Evolutionary conservation across 35 echinoderm and acorn worm species (phyloP), one percentile per base, ranked within the genome.

Genomic region (Diadema setosum): DNA sequence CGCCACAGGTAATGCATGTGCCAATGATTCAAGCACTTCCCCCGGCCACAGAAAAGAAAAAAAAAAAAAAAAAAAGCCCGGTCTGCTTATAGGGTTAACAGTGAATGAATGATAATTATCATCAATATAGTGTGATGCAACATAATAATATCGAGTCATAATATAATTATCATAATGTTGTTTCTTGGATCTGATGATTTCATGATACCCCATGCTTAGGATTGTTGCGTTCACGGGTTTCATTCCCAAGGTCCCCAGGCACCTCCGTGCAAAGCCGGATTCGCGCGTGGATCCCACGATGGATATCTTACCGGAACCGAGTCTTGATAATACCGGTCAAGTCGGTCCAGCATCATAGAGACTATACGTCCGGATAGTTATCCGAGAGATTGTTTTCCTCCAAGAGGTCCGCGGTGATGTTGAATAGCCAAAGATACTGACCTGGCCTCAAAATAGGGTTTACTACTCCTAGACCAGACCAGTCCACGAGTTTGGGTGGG

Each of bases 181-280:
- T n/a, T n/a, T n/a, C n/a, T n/a, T n/a, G n/a, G n/a, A n/a, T n/a
- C n/a, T n/a, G n/a, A n/a, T n/a, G n/a, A n/a, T n/a, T n/a, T n/a
- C n/a, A n/a, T n/a, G n/a, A n/a, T n/a, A n/a, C n/a, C n/a, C n/a
- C n/a, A n/a, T n/a, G n/a, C n/a, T n/a, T n/a, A n/a, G n/a, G n/a
- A n/a, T n/a, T n/a, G n/a, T n/a, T n/a, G n/a, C n/a, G n/a, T n/a
- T n/a, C n/a, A n/a, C n/a, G n/a, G n/a, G 12, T 76, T 74, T 43
- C 39, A 76, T 43, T 76, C 33, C 85, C 85, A 87, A 5, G 85
- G 85, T 16, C 65, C 42, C 85, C 85, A 87, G 27, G 46, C 85
- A 48, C 67, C 85, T 1, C 85, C 85, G 2, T 50, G 65, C 39
- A 58, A 78, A 14, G 44, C 45, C 3, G 85, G 85, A 23, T 75